phyloP scores from a whole-genome alignment of 2,113 vertebrate genomes.

The Gopherus evgoodei region DNA sequence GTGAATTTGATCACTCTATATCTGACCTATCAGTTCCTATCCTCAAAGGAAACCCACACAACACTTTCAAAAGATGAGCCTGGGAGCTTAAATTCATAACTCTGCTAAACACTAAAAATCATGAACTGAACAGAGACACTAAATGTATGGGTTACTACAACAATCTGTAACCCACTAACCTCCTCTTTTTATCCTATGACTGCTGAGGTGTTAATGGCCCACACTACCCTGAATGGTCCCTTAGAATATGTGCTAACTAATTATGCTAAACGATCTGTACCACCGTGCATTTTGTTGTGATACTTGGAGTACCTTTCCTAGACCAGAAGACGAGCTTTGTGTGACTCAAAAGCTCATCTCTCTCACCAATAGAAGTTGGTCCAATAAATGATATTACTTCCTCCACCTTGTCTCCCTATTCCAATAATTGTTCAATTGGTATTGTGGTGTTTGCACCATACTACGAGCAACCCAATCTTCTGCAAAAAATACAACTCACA shows the following conservation, averaged over 20 bases:
- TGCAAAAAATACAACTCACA: not conserved
- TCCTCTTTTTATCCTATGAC: not conserved
- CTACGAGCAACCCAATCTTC: not conserved
- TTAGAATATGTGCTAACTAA: not conserved
- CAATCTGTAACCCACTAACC: not conserved
- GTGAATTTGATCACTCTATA: not conserved
- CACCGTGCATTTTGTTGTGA: not conserved
- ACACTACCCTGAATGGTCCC: not conserved
- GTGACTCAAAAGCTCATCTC: not conserved
- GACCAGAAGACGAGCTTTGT: not conserved
- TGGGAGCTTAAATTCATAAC: not conserved
- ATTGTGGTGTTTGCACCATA: accelerated
- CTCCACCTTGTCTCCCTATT: not conserved
- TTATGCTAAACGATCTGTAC: not conserved
- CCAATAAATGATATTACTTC: not conserved
- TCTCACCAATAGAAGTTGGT: not conserved
- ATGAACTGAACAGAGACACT: not conserved
- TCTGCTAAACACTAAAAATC: not conserved
- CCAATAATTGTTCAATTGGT: not conserved
- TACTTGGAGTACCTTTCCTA: not conserved
- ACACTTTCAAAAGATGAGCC: not conserved
- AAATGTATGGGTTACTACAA: not conserved
- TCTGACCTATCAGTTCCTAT: not conserved
- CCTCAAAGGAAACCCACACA: not conserved
- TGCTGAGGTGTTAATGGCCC: not conserved